Percentiles rank a stretch among this genome's conserved stretches.
These are phyloP conservation scores for Lasaia peninsularis DNA, from an alignment of 1,140 invertebrate species.

Conservation along the genomic window DNA sequence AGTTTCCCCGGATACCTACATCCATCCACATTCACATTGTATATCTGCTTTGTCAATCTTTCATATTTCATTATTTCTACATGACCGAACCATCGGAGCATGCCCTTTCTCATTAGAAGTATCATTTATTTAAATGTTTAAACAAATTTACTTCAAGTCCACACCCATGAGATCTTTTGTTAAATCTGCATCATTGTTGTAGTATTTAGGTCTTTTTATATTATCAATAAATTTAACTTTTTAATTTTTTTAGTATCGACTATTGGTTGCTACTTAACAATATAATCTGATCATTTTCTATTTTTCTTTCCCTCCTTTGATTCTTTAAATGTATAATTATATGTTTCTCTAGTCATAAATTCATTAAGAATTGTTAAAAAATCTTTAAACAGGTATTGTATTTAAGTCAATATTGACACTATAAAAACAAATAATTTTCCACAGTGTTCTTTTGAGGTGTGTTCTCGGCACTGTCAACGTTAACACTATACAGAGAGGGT, in stretches of 20 bases:
- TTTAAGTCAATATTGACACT: not conserved
- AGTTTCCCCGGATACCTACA: too few species aligned
- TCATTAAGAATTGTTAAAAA: not conserved
- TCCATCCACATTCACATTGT: too few species aligned
- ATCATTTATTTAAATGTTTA: not conserved
- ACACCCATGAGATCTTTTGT: not conserved
- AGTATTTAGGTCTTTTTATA: slow-evolving; percentile 1
- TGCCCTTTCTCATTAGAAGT: too few species aligned
- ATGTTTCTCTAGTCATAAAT: not conserved
- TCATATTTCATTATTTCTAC: too few species aligned
- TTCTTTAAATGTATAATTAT: too few species aligned
- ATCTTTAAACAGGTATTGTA: not conserved
- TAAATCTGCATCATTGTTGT: not conserved
- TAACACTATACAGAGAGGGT: too few species aligned
- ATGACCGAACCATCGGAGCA: too few species aligned
- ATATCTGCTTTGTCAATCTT: too few species aligned
- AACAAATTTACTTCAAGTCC: not conserved
- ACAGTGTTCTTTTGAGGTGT: too few species aligned
- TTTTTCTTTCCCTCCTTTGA: not conserved
- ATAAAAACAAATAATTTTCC: too few species aligned
- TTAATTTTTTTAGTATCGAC: not conserved
- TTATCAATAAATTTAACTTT: not conserved
- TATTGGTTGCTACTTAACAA: not conserved
- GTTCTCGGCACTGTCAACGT: too few species aligned
- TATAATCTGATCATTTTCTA: not conserved